Conservation (phyloP, 2,888 invertebrate species). For the Pyrochroa serraticornis region DNA sequence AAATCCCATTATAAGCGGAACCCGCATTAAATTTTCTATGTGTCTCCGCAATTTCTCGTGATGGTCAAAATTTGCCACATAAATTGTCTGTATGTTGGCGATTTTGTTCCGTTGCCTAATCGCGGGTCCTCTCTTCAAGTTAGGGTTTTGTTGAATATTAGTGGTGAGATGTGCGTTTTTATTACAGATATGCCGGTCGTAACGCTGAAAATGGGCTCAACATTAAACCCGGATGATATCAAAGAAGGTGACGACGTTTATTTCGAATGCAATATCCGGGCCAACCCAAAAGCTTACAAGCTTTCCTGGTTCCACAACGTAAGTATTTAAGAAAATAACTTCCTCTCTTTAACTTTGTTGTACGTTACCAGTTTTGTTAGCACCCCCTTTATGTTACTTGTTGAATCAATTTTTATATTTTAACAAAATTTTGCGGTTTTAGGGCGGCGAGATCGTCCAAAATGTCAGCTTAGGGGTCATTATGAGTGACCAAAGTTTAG, state of each 20-base stretch:
- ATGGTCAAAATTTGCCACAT: too few species aligned
- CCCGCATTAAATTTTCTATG: too few species aligned
- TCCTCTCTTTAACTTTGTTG: constrained; percentile 19
- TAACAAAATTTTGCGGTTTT: constrained; percentile 40
- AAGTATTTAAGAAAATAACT: constrained; percentile 59
- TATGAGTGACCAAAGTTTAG: constrained; percentile 84
- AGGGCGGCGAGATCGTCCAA: constrained; percentile 84
- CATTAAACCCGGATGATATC: constrained; percentile 83
- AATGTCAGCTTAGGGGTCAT: constrained; percentile 82
- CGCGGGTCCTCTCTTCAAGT: background rate
- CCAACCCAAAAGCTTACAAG: constrained; percentile 84
- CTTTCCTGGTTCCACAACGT: constrained; percentile 89
- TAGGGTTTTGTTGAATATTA: constrained; percentile 1
- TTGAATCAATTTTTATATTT: constrained; percentile 28
- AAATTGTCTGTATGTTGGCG: too few species aligned
- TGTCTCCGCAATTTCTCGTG: too few species aligned
- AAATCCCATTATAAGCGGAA: too few species aligned
- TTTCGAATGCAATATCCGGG: constrained; percentile 84
- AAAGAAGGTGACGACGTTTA: constrained; percentile 91
- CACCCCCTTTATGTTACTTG: constrained; percentile 34
- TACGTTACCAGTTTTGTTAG: constrained; percentile 14
- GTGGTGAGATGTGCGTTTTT: constrained; percentile 26
- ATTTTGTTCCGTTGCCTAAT: too few species aligned
- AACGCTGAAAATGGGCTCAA: constrained; percentile 82
- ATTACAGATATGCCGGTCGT: constrained; percentile 80